Conservation (phyloP, 1,140 invertebrate species). For the Drosophila ohnishii region DNA sequence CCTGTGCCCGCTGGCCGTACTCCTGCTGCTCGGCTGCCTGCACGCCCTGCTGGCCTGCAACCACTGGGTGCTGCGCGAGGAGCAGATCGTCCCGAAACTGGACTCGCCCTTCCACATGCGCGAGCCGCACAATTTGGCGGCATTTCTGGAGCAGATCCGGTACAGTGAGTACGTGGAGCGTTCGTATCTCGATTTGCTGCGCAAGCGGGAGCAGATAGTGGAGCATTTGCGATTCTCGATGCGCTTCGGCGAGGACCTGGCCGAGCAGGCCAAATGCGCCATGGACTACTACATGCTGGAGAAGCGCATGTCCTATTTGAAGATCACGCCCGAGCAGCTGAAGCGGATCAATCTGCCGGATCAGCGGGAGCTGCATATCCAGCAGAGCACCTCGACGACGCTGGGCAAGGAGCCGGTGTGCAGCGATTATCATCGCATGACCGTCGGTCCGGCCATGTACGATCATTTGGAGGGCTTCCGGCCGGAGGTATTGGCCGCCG, state of each 20-base stretch:
- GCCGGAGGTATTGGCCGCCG: constrained; percentile 85
- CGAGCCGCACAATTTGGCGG: constrained; percentile 90
- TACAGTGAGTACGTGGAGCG: constrained; percentile 76
- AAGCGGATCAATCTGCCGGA: constrained; percentile 69
- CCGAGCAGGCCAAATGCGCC: constrained; percentile 77
- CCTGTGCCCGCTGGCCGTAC: constrained; percentile 36
- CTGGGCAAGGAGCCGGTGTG: constrained; percentile 86
- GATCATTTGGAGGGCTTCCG: constrained; percentile 90
- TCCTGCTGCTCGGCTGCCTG: constrained; percentile 43
- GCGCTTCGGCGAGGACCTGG: constrained; percentile 71
- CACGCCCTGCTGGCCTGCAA: constrained; percentile 65
- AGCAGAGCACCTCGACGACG: constrained; percentile 9
- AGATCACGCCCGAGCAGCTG: constrained; percentile 66
- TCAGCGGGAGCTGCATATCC: constrained; percentile 41
- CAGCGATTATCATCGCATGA: constrained; percentile 83
- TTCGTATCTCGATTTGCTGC: constrained; percentile 67
- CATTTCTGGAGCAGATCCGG: constrained; percentile 91
- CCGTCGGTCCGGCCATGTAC: constrained; percentile 85
- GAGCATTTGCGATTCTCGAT: constrained; percentile 74
- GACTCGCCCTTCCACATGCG: constrained; percentile 91
- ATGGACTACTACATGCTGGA: constrained; percentile 74
- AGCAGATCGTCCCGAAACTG: constrained; percentile 83
- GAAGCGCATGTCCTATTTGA: constrained; percentile 68
- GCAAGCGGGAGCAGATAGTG: constrained; percentile 69
- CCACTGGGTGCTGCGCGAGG: constrained; percentile 77